Base-by-base conservation (phyloP, 2,113 vertebrate species). In the Hydrochoerus hydrochaeris region DNA sequence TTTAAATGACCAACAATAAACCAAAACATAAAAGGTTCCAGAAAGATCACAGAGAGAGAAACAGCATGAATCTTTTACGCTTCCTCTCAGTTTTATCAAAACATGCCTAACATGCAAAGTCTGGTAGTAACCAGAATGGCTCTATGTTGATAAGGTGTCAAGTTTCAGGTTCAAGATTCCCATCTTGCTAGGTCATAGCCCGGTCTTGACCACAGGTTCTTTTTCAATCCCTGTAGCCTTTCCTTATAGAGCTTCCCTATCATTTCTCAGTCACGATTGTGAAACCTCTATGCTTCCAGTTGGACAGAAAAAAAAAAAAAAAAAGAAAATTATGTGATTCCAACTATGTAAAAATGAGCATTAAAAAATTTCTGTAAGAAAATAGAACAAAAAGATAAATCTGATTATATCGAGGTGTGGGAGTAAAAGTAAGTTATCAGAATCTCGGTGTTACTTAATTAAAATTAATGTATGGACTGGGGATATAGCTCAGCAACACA, bases 81-180 rank as follows among this genome's bases (percentile, higher is more conserved):
- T 67, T 88, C 65, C 67, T 58, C 67, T 80, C 17, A 57, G 60
- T 65, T 93, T 67, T 67, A 93, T 78, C 46, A 65, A 86, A 93
- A 57, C 46, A 65, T 35, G 35, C 30, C 28, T 86, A 78, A 57
- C 71, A 67, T 14, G 60, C 54, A 35, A 86, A 78, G 86, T 32
- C 85, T 26, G n/a, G 8, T 17, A 78, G 8, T 78, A 32, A 67
- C 84, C 20, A 1, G 60, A 65, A 67, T 5, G 20, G 30, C 49
- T 67, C 35, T 77, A 32, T 77, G 69, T 30, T 77, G 44, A 38
- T 86, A 12, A 77, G 67, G n/a, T 67, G 65, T 52, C 4, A 67
- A 8, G 20, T 44, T 78, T 67, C 41, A 75, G 32, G 35, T 38
- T 17, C 82, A 75, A 17, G 41, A 38, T 35, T 28, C 22, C 41